Evolutionary conservation across 2,888 invertebrate species (phyloP).

Genomic region (Lithophane semibrunnea): DNA sequence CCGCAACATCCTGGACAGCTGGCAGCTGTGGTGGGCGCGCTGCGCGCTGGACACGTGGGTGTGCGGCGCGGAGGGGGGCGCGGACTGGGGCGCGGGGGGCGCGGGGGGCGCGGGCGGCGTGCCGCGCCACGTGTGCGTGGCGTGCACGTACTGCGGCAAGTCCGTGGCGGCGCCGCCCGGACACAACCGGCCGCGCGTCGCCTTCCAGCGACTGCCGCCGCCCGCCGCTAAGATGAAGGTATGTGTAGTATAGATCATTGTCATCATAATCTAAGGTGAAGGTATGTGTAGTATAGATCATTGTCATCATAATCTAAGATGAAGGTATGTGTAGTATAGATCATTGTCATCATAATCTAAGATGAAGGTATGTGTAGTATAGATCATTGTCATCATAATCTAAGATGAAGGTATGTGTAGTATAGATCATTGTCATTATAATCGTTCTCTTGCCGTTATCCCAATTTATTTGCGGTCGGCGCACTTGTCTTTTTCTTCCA

Average conservation of each 20-base stretch:
- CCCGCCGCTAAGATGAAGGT: constrained; percentile 94
- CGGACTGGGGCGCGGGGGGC: constrained; percentile 72
- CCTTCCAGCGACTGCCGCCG: constrained; percentile 91
- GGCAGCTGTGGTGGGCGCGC: constrained; percentile 97
- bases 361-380: too few relatives aligned
- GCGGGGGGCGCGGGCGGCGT: constrained; percentile 39
- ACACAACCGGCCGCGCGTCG: constrained; percentile 79
- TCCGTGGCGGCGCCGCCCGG: constrained; percentile 95
- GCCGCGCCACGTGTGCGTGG: constrained; percentile 89
- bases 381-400: too few relatives aligned
- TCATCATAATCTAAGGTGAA: too few relatives aligned
- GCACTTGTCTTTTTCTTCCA: too few relatives aligned
- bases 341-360: too few relatives aligned
- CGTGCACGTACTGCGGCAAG: constrained; percentile 98
- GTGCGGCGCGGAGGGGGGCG: constrained; percentile 89
- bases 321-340: too few relatives aligned
- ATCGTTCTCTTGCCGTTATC: neutral
- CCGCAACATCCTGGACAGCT: constrained; percentile 95
- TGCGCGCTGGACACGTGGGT: constrained; percentile 96
- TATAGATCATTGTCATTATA: too few relatives aligned
- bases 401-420: too few relatives aligned
- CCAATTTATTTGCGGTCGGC: neutral
- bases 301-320: too few relatives aligned
- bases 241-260: neutral
- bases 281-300: too few relatives aligned